These are phyloP conservation scores for Drosophila macrospina DNA, from an alignment of 2,888 invertebrate species.

Conservation along the genomic window DNA sequence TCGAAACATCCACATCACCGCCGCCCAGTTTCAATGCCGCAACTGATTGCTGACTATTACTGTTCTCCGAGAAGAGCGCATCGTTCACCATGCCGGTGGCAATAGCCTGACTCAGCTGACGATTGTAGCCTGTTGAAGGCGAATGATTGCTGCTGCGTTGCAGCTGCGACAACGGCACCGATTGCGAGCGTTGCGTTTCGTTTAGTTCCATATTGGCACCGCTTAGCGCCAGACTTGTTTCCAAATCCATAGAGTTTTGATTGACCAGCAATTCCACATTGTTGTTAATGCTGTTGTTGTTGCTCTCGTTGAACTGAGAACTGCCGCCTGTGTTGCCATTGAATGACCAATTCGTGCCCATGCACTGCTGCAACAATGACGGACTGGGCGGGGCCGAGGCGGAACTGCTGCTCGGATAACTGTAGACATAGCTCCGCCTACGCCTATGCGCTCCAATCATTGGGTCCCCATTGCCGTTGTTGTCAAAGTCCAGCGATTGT, in stretches of 20 bases:
- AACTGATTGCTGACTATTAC: constrained; percentile 76
- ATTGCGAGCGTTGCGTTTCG: constrained; percentile 89
- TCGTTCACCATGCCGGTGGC: constrained; percentile 31
- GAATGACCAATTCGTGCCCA: constrained; percentile 59
- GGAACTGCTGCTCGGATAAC: constrained; percentile 77
- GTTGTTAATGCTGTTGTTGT: constrained; percentile 63
- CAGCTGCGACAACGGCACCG: constrained; percentile 88
- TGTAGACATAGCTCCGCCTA: constrained; percentile 73
- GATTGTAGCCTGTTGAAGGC: constrained; percentile 81
- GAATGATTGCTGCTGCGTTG: constrained; percentile 77
- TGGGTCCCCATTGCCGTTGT: constrained; percentile 76
- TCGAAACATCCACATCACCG: constrained; percentile 63
- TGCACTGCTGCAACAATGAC: constrained; percentile 79
- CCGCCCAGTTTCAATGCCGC: constrained; percentile 62
- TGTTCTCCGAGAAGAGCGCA: constrained; percentile 78
- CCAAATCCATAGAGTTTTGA: constrained; percentile 83
- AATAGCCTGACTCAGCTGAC: constrained; percentile 53
- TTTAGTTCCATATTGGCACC: constrained; percentile 61
- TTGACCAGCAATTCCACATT: constrained; percentile 83
- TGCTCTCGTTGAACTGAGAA: constrained; percentile 44
- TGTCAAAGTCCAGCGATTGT: constrained; percentile 81
- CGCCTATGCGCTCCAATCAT: constrained; percentile 83
- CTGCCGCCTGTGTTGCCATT: constrained; percentile 29
- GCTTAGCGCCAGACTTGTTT: constrained; percentile 76
- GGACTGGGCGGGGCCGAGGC: constrained; percentile 90